Conservation (phyloP, 2,797 vertebrate genomes). For the Setipinna tenuifilis region DNA sequence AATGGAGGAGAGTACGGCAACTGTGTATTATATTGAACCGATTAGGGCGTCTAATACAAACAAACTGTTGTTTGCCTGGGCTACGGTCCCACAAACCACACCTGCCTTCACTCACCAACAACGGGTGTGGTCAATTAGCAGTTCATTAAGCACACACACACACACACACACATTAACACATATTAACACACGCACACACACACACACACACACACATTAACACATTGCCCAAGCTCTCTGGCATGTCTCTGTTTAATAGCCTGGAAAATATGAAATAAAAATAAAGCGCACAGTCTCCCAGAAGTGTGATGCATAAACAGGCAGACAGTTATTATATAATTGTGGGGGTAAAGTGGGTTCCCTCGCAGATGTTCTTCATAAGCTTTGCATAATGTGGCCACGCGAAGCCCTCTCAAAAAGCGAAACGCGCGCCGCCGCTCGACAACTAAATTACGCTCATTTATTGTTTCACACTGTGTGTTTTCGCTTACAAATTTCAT, state of each 20-base stretch:
- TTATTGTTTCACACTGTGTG: conserved; percentile 1
- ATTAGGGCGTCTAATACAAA: not conserved
- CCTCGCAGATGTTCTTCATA: conserved; percentile 5
- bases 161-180: too few relatives aligned
- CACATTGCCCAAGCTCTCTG: not conserved
- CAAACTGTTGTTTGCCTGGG: not conserved
- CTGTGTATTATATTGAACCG: not conserved
- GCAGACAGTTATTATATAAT: conserved; percentile 1
- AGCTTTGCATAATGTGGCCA: not conserved
- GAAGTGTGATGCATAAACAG: not conserved
- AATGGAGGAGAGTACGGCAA: not conserved
- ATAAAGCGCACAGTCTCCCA: not conserved
- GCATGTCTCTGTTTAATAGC: not conserved
- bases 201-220: not conserved
- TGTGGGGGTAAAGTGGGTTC: not conserved
- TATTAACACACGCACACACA: not conserved
- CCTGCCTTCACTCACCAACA: not conserved
- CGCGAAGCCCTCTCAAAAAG: not conserved
- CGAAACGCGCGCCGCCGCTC: not conserved
- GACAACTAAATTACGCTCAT: not conserved
- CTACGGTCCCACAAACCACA: not conserved
- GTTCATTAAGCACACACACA: not conserved
- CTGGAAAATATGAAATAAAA: not conserved
- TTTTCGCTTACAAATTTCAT: not conserved
- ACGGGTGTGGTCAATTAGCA: not conserved